Conservation (phyloP, 2,113 vertebrate species). For the Tychaedon coryphoeus region DNA sequence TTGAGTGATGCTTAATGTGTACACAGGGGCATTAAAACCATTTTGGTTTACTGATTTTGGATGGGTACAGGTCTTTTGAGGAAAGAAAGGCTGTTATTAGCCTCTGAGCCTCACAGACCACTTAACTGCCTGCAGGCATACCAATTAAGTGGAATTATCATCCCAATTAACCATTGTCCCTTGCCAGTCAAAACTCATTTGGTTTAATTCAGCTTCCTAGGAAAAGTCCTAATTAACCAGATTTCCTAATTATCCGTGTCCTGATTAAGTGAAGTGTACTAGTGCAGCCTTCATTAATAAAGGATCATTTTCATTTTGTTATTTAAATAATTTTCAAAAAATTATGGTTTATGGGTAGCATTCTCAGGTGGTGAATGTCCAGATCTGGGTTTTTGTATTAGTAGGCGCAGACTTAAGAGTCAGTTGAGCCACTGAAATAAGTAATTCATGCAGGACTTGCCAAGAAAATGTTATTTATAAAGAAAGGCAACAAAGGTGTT, state of each 20-base stretch:
- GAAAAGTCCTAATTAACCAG: conserved; percentile 57
- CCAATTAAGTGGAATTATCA: conserved; percentile 69
- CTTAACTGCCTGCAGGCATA: conserved; percentile 52
- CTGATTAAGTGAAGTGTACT: conserved; percentile 54
- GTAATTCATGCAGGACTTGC: background rate
- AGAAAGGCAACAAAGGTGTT: background rate
- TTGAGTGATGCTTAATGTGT: background rate
- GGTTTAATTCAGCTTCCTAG: conserved; percentile 55
- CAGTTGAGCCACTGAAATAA: background rate
- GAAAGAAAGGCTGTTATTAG: background rate
- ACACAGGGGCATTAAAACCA: background rate
- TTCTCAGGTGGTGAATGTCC: background rate
- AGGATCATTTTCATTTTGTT: background rate
- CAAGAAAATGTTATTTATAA: background rate
- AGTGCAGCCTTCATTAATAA: conserved; percentile 14
- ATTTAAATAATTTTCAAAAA: background rate
- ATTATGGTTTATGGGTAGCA: background rate
- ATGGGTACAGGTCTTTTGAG: background rate
- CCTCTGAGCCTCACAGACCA: conserved; percentile 9
- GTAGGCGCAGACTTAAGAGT: background rate
- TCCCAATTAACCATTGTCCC: conserved; percentile 67
- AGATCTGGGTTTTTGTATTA: background rate
- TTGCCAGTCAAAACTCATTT: conserved; percentile 68
- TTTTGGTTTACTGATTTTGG: background rate
- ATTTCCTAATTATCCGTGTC: conserved; percentile 54